Evolutionary conservation across 2,797 vertebrate genomes (phyloP), one percentile per base, ranked within the genome.

Genomic region (Champsocephalus gunnari): DNA sequence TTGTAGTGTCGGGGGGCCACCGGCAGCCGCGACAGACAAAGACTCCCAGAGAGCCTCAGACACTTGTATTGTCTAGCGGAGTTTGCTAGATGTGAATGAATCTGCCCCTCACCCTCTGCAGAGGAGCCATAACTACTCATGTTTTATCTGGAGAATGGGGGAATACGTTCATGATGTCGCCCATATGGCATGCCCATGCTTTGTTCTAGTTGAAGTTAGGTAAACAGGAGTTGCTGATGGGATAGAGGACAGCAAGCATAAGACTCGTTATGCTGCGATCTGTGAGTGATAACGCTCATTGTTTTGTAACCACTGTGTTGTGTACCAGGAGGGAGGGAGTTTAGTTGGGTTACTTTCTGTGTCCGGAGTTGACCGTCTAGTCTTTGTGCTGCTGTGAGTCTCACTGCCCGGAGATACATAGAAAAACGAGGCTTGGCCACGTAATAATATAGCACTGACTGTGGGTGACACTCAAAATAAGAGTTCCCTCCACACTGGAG

Each of bases 1-100:
- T 69, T 81, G 59, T 77, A 53, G 73, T 71, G 75, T 47, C 62
- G 71, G 64, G 64, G 82, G 79, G 51, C 49, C 77, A 86, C 58
- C 54, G 17, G 65, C 68, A 72, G 73, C 79, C 69, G 74, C 58
- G 66, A 58, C 3, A 91, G 83, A 93, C 92, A 93, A 93, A 93
- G 92, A 90, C 84, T 88, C 79, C 79, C 79, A 66, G 75, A 81
- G 85, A 82, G 82, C 61, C 81, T 60, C 81, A 57, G 50, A 78
- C 85, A 76, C 75, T 84, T 61, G 83, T 75, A 84, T 85, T 88
- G 88, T 93, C 66, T 80, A 3, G 43, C 19, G 10, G 64, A 79
- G 81, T 82, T 85, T 65, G 49, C 60, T 60, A 17, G 75, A 64
- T 71, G 59, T 62, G 80, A 0, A 71, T 1, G 59, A 64, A 79